Evolutionary conservation across 2,888 invertebrate species (phyloP), one percentile per base, ranked within the genome.

Genomic region (Lottia scabra): DNA sequence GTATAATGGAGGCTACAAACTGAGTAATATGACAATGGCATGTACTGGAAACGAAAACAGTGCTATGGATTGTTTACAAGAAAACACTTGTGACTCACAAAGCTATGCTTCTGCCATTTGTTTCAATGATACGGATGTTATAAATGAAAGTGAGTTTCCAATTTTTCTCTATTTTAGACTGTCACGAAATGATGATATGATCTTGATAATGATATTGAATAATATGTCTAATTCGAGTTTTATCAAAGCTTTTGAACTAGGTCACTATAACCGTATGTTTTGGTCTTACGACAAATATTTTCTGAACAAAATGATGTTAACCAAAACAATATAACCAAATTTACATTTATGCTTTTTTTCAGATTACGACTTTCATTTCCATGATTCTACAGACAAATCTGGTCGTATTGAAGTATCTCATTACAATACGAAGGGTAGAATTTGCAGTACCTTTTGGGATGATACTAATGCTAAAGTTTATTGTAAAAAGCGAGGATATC

Each of bases 381-480:
- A 75, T 45, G 72, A 75, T 38, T 6, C 65, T 30, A 71, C 68
- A 19, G 30, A 45, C 1, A 48, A 44, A 2, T 62, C 48, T 63
- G 78, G 76, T 5, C 67, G 70, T 15, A 70, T 84, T 23, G 74
- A 73, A 15, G 83, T 84, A 12, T 76, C 73, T 0, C 89, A 38
- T 87, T 88, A 45, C 87, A 81, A 80, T n/a, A 77, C 79, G 19
- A 78, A 73, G 27, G 84, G 84, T 65, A 92, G 85, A 92, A 93
- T 84, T 26, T 85, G 85, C 72, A 80, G 80, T 68, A 72, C 68
- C 0, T 77, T 76, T 64, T 85, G 84, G 83, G 81, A 78, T 30
- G 83, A 84, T 68, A 71, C 67, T 0, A 85, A 84, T 30, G 85
- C 86, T 0, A 71, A 63, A 0, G 84, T 85, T 1, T 72, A 83